These are phyloP conservation scores for Amblyopsis rosae DNA, from an alignment of 2,113 vertebrate species.

Conservation along the genomic window DNA sequence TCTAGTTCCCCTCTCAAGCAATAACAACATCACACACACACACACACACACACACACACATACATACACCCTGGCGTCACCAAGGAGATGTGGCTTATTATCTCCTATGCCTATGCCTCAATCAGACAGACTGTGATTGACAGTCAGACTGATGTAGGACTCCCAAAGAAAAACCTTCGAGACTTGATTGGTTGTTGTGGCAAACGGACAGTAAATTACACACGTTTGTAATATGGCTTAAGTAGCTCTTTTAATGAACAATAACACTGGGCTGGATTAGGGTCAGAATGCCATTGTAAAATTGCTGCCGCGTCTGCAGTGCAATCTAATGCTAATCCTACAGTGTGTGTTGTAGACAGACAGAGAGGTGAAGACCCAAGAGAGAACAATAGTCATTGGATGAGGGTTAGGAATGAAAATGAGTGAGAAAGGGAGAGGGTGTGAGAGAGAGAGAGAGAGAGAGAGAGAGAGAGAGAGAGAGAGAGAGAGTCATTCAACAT, in stretches of 20 bases:
- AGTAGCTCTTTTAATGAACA: neutral
- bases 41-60: slow-evolving; percentile 38
- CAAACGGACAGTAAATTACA: slow-evolving; percentile 25
- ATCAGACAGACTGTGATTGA: slow-evolving; percentile 35
- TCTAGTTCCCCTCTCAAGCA: slow-evolving; percentile 44
- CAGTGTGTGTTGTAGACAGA: neutral
- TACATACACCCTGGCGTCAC: slow-evolving; percentile 29
- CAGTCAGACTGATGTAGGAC: slow-evolving; percentile 22
- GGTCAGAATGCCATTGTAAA: too few relatives aligned
- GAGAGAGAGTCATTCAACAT: slow-evolving; percentile 12
- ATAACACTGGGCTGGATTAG: too few relatives aligned
- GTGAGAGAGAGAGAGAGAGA: neutral
- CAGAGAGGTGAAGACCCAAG: neutral
- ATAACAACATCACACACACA: slow-evolving; percentile 41
- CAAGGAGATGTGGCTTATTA: slow-evolving; percentile 29
- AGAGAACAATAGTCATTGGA: slow-evolving; percentile 6
- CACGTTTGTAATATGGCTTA: neutral
- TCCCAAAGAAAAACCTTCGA: slow-evolving; percentile 39
- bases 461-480: slow-evolving; percentile 1
- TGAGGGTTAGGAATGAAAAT: slow-evolving; percentile 26
- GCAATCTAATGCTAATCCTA: too few relatives aligned
- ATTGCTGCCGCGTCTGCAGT: too few relatives aligned
- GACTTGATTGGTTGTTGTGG: slow-evolving; percentile 37
- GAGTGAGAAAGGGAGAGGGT: neutral
- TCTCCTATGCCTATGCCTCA: slow-evolving; percentile 15